Base-by-base conservation (phyloP, 2,113 vertebrate species). In the Cephalopterus ornatus region DNA sequence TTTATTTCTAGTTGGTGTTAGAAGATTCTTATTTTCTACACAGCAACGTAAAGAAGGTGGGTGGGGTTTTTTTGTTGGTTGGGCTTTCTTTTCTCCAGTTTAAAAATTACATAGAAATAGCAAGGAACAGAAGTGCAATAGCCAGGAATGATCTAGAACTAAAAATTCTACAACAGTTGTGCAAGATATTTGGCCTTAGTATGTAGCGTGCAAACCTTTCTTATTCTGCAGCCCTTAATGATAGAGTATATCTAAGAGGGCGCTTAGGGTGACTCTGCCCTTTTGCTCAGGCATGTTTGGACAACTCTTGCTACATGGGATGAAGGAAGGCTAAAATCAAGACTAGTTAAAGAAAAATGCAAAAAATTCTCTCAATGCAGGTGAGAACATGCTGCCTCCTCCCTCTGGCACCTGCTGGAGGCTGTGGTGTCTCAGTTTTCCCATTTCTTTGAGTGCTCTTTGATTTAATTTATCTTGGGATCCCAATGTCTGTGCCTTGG, bases 261-360 rank as follows among this genome's bases (percentile, higher is more conserved):
- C 86, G 44, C 80, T 63, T 95, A 28, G 42, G 76, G 91, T 96
- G 92, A 67, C 56, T 92, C 74, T 93, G 55, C 83, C 91, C 72
- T 74, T 91, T 70, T 1, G 3, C 56, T 93, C 35, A 84, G 88
- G 13, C 89, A 81, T 73, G 83, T 91, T 80, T 59, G 76, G 86
- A 66, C 39, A 6, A 15, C 79, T 92, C 63, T 39, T 88, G 28
- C 83, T 94, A 27, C 7, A 59, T 58, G 62, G 78, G 78, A 58
- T 93, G 85, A 95, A 76, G 87, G 76, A 77, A 73, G 55, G 79
- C 72, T 80, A 55, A 93, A 85, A 80, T 88, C 41, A 93, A 88
- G 67, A 39, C 33, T 41, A 67, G 72, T 86, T 73, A 67, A 94
- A 83, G 92, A 94, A 88, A 82, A 93, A 88, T 92, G 93, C 79